Base-by-base conservation (phyloP, 2,888 invertebrate genomes). In the Electrophaes corylata region DNA sequence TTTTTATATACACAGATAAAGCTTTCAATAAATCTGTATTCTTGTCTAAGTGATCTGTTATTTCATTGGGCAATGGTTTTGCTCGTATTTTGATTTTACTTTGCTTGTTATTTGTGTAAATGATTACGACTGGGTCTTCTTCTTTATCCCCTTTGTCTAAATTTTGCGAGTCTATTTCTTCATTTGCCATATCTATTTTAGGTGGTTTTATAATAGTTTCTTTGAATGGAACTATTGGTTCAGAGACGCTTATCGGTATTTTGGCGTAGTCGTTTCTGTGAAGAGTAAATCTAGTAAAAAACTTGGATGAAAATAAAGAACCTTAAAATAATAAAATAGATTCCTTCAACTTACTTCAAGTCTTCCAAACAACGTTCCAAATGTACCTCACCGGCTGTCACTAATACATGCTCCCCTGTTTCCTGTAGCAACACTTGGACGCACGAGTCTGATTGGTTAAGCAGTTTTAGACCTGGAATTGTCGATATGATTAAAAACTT, bases 341-440 rank as follows among this genome's bases (percentile, higher is more conserved):
- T 12, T 35, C 35, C 14, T 12, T 12, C 19, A 10, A 73, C 84
- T 83, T 73, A 92, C 93, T 94, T 95, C 50, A 99, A 92, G 89
- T 99, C 99, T 78, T 97, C 96, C 4, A 99, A 91, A 86, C 99
- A 99, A 76, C 98, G 95, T 79, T 99, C 97, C 50, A 99, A 93
- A 86, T 99, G 99, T 1, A 99, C 97, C 90, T 99, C 98, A 0
- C 99, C 99, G 1, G 99, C 96, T 0, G 99, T 98, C 1, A 97
- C 94, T 26, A 99, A 92, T 0, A 99, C 97, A 78, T 98, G 96
- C 79, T 99, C 99, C 0, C 99, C 99, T 0, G 96, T 97, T 76
- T 98, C 97, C 83, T 98, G 97, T 12, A 99, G 93, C 0, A 96
- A 89, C 1, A 98, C 96, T 82, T 96, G 94, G 0, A 98, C 98